Percentiles rank a stretch among this genome's conserved stretches.
Conservation (phyloP, 2,113 vertebrate genomes). For the Prochilodus magdalenae region DNA sequence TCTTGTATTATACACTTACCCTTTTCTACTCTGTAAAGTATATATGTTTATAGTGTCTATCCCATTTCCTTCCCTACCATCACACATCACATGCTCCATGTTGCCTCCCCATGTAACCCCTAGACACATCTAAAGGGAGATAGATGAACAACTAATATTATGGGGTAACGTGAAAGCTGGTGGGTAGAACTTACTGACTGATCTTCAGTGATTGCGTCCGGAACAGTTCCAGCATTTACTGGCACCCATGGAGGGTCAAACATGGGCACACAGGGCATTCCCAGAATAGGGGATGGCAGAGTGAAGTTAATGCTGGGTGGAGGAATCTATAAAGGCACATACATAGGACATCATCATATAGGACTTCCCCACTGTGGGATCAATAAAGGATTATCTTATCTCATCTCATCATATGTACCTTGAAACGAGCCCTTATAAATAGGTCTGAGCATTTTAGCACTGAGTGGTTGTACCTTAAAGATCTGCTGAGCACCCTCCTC, state of each 20-base stretch:
- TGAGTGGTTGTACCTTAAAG: slow-evolving; percentile 85
- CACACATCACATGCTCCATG: too few relatives aligned
- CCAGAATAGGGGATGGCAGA: slow-evolving; percentile 95
- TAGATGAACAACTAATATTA: background rate
- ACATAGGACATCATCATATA: background rate
- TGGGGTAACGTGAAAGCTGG: background rate
- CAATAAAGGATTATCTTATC: too few relatives aligned
- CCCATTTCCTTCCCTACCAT: too few relatives aligned
- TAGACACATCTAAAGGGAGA: too few relatives aligned
- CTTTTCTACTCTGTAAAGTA: too few relatives aligned
- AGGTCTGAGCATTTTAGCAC: background rate
- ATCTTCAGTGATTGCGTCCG: slow-evolving; percentile 97
- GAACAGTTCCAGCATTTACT: slow-evolving; percentile 95
- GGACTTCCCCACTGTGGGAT: too few relatives aligned
- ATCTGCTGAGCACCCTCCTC: slow-evolving; percentile 99
- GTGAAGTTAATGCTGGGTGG: slow-evolving; percentile 99
- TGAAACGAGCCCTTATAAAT: background rate
- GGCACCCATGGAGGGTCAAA: slow-evolving; percentile 98
- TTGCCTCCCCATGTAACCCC: too few relatives aligned
- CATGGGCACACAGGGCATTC: slow-evolving; percentile 98
- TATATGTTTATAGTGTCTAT: too few relatives aligned
- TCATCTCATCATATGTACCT: background rate
- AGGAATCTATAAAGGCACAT: slow-evolving; percentile 82
- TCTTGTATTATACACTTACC: too few relatives aligned
- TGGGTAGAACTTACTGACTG: slow-evolving; percentile 88